Percentiles rank a stretch among this genome's conserved stretches.
Evolutionary conservation across 2,888 invertebrate species (phyloP).

Genomic region (Drosophila atripex): DNA sequence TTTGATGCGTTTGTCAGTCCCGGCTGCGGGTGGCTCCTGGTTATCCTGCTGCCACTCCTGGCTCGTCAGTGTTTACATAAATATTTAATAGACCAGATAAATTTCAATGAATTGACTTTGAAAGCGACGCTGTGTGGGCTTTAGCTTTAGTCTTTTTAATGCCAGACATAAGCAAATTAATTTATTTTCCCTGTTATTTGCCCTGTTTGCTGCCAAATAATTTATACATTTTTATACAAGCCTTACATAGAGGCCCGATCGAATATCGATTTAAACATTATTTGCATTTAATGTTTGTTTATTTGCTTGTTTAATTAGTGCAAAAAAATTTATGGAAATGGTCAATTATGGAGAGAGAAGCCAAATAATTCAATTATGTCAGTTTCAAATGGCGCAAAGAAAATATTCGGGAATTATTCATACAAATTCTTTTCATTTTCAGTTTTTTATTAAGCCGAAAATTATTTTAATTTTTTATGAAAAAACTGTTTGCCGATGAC

Average conservation of each 20-base stretch:
- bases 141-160: conserved; percentile 40
- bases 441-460: conserved; percentile 16
- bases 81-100: conserved; percentile 74
- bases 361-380: conserved; percentile 37
- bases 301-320: conserved; percentile 33
- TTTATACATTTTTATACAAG: conserved; percentile 18
- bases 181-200: conserved; percentile 40
- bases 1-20: conserved; percentile 56
- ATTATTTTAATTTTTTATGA: conserved; percentile 28
- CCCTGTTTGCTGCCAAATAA: conserved; percentile 32
- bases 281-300: conserved; percentile 28
- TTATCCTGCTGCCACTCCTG: conserved; percentile 1
- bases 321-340: conserved; percentile 15
- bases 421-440: conserved; percentile 15
- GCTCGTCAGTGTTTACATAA: conserved; percentile 67
- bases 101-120: conserved; percentile 68
- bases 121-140: conserved; percentile 14
- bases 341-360: not conserved
- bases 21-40: conserved; percentile 13
- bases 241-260: not conserved
- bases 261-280: conserved; percentile 14
- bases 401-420: conserved; percentile 36
- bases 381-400: conserved; percentile 34
- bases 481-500: conserved; percentile 26
- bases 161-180: conserved; percentile 50